Base-by-base conservation (phyloP, 2,888 invertebrate species). In the Onthophagus sagittarius region DNA sequence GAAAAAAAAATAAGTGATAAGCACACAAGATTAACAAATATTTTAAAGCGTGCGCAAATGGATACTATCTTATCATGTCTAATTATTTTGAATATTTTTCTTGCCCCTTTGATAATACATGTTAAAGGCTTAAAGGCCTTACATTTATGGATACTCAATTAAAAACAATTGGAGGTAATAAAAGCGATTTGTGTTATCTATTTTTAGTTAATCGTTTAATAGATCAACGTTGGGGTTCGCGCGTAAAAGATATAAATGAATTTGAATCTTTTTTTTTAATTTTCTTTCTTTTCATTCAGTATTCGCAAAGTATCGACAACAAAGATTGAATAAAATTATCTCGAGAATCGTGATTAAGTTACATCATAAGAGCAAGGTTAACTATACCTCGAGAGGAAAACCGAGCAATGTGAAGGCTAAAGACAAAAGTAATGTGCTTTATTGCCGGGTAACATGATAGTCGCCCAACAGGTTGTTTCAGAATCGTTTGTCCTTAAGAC, bases 341-440 rank as follows among this genome's bases (percentile, higher is more conserved):
- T 63, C 7, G 7, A 15, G 23, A 31, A 67, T 67, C 14, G 67
- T 31, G 32, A 67, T 67, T 32, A 32, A 67, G n/a, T 67, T 67
- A 67, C 67, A 67, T 67, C 67, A 67, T 53, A 53, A 7, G 11
- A 53, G 39, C 31, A 67, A 67, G 32, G 67, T 67, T 67, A 32
- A n/a, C n/a, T 32, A 32, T n/a, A 67, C 67, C 67, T 31, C 23
- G 67, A 67, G 31, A 67, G 32, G 32, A 67, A 32, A 67, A 23
- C 67, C 23, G 23, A 31, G 31, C 67, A 67, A 67, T 67, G 67
- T 67, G 67, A 67, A 67, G 67, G 67, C 67, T 32, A 67, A 67
- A 67, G 67, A 23, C 23, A 23, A 67, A 67, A 67, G n/a, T 67
- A 31, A 32, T 13, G 32, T 67, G 67, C 32, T 31, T 67, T 67